Base-by-base conservation (phyloP, 2,113 vertebrate species). In the Papio anubis region DNA sequence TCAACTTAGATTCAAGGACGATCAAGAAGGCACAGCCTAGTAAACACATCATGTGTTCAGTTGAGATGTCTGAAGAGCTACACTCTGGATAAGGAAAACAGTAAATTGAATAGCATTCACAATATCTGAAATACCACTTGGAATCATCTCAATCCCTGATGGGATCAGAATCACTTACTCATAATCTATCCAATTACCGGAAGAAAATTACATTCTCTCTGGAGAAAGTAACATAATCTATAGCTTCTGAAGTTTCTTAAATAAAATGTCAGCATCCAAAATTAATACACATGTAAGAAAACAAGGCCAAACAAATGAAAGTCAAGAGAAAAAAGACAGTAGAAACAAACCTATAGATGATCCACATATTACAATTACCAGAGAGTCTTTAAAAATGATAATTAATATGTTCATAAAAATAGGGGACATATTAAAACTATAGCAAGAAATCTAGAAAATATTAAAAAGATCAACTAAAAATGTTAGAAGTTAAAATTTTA, bases 401-500 rank as follows among this genome's bases (percentile, higher is more conserved):
- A 66, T 79, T 3, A 23, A 18, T 48, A 40, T 72, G 9, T 80
- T 20, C n/a, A 64, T 61, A 78, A 72, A 78, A 27, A 45, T 35
- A 57, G 45, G 32, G 48, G 38, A 32, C 50, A 70, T 40, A 38
- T 43, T 76, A 32, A 82, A 92, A 76, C 21, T 59, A 13, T 30
- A 83, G 57, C 2, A 30, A n/a, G 21, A 80, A 52, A 88, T 1
- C 43, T 50, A 17, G 25, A 52, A 66, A 90, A n/a, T 64, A 55
- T 25, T 40, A 83, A 75, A 86, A 73, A n/a, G 5, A 93, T 7
- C 25, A 93, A 93, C 40, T 38, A n/a, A 86, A 87, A 73, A 43
- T 43, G 88, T 96, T 82, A 83, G 35, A 61, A 70, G 40, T 83
- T 96, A 81, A 82, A 90, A 59, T 83, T 66, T 30, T 48, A 64